Evolutionary conservation across 2,797 vertebrate species (phyloP).

Genomic region (Salmo trutta): DNA sequence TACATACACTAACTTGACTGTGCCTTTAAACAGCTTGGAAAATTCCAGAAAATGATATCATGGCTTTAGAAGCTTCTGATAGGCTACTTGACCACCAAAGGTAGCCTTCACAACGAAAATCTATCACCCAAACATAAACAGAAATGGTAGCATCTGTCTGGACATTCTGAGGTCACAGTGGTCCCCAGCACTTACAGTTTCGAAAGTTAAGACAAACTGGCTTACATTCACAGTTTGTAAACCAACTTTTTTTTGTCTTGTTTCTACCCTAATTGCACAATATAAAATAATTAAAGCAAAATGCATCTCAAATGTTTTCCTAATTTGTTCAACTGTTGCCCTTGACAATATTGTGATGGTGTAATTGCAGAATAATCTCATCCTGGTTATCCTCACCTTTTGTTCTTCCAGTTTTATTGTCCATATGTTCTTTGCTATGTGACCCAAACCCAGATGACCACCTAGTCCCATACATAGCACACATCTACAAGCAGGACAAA

Average conservation of each 20-base stretch:
- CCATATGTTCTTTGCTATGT: constrained; percentile 81
- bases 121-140: constrained; percentile 88
- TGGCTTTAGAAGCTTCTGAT: too few species aligned
- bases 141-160: constrained; percentile 86
- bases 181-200: constrained; percentile 85
- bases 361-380: neutral
- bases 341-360: neutral
- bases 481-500: constrained; percentile 77
- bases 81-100: too few species aligned
- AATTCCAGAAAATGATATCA: too few species aligned
- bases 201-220: constrained; percentile 74
- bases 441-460: constrained; percentile 81
- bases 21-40: too few species aligned
- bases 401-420: constrained; percentile 71
- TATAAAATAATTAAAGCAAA: neutral
- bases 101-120: constrained; percentile 86
- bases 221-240: neutral
- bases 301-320: neutral
- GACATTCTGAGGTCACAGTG: constrained; percentile 86
- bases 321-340: neutral
- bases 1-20: too few species aligned
- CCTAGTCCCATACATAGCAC: constrained; percentile 76
- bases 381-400: neutral
- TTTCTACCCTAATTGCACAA: neutral
- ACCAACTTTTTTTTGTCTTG: neutral